A percentile compares a stretch with the other conserved stretches of the same genome.
Conservation (phyloP, 2,113 vertebrate genomes). For the Scalopus aquaticus region DNA sequence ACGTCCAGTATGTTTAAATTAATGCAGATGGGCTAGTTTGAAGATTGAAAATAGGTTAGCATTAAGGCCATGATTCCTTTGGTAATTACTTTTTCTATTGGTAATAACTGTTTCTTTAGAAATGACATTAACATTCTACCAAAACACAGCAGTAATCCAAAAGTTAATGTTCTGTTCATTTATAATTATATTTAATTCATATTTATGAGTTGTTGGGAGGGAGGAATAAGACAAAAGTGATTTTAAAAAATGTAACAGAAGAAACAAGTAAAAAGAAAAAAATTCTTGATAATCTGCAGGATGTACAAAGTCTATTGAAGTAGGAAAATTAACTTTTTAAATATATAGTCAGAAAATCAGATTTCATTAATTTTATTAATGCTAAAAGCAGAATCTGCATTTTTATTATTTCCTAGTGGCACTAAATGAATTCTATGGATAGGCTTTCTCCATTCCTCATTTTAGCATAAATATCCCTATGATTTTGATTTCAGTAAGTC, state of each 20-base stretch:
- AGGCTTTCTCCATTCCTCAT: background rate
- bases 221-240: slow-evolving; percentile 65
- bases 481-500: slow-evolving; percentile 22
- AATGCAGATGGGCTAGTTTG: slow-evolving; percentile 61
- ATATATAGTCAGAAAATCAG: slow-evolving; percentile 32
- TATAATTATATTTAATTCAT: slow-evolving; percentile 79
- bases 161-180: slow-evolving; percentile 76
- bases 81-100: slow-evolving; percentile 62
- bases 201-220: slow-evolving; percentile 79
- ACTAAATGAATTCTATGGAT: slow-evolving; percentile 22
- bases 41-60: slow-evolving; percentile 57
- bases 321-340: slow-evolving; percentile 21
- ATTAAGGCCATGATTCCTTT: slow-evolving; percentile 34
- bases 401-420: slow-evolving; percentile 38
- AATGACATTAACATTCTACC: slow-evolving; percentile 71
- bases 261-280: slow-evolving; percentile 55
- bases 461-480: background rate
- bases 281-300: slow-evolving; percentile 37
- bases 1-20: slow-evolving; percentile 72
- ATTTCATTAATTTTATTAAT: slow-evolving; percentile 30
- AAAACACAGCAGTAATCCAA: slow-evolving; percentile 72
- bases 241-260: slow-evolving; percentile 48
- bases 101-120: slow-evolving; percentile 67
- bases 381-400: background rate
- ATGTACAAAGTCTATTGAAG: slow-evolving; percentile 20